phyloP scores from a whole-genome alignment of 2,113 vertebrate genomes.

The Ancistrus triradiatus region DNA sequence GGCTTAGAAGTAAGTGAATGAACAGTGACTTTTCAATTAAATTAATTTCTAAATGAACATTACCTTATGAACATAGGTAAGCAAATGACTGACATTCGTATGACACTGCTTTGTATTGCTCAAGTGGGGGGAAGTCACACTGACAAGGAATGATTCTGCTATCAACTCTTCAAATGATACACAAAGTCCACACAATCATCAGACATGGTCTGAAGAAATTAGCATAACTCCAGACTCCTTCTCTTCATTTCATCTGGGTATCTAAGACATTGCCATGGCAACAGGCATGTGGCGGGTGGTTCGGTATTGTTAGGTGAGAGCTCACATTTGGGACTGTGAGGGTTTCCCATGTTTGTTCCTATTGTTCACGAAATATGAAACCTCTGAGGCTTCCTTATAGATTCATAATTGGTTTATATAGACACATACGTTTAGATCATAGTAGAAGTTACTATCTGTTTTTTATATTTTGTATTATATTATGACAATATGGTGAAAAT shows the following conservation, averaged over 20 bases:
- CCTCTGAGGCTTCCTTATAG: not conserved
- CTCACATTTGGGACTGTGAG: conserved; percentile 36
- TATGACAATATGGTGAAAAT: too few species aligned
- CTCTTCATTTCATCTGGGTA: conserved; percentile 42
- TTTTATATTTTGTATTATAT: too few species aligned
- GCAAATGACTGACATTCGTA: too few species aligned
- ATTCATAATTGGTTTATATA: not conserved
- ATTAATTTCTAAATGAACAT: too few species aligned
- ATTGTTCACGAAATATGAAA: conserved; percentile 32
- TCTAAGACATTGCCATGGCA: conserved; percentile 65
- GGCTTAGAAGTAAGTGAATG: too few species aligned
- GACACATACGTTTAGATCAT: too few species aligned
- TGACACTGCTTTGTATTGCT: not conserved
- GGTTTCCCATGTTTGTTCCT: conserved; percentile 43
- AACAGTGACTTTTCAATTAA: too few species aligned
- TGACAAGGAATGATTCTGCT: not conserved
- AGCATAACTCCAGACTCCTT: conserved; percentile 37
- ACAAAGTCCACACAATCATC: conserved; percentile 6
- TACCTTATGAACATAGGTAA: too few species aligned
- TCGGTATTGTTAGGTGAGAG: conserved; percentile 47
- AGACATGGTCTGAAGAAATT: conserved; percentile 44
- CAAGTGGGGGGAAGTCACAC: not conserved
- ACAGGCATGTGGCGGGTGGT: conserved; percentile 53
- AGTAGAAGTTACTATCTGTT: too few species aligned
- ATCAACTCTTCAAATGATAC: conserved; percentile 10